Evolutionary conservation across 35 echinoderm and acorn worm species (phyloP).

Genomic region (Lytechinus variegatus): DNA sequence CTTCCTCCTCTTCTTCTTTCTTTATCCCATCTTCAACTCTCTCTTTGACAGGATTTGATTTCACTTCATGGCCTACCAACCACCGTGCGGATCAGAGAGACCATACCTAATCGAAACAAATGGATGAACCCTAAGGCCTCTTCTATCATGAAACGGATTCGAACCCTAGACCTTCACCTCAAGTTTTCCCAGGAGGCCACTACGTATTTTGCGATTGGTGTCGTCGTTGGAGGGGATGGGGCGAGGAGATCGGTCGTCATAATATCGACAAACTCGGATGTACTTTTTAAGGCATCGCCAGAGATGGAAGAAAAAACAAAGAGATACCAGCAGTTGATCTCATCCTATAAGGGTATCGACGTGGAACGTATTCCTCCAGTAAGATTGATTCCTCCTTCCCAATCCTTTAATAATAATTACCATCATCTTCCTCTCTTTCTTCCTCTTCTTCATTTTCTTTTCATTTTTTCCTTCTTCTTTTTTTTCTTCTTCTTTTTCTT

Average conservation of each 20-base stretch:
- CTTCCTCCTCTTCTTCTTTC: no score
- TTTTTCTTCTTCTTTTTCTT: no score
- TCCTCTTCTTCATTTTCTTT: no score
- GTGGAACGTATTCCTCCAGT: conserved; percentile 1
- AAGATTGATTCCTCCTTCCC: neutral
- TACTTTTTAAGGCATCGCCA: neutral
- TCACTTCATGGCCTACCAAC: neutral
- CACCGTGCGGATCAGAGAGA: neutral
- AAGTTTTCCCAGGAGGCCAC: neutral
- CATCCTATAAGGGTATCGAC: neutral
- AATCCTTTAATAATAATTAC: no score
- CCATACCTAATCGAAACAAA: neutral
- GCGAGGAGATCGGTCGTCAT: neutral
- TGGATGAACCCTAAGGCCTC: neutral
- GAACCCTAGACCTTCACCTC: conserved; percentile 19
- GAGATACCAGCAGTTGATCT: neutral
- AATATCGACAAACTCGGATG: neutral
- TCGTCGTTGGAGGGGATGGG: neutral
- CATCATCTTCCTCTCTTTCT: no score
- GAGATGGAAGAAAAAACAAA: neutral
- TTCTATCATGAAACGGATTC: neutral
- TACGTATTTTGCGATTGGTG: neutral
- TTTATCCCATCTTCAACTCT: neutral
- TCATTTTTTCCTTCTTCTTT: no score
- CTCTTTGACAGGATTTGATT: neutral